phyloP scores from a whole-genome alignment of 2,113 vertebrate species.

The Anguilla rostrata region DNA sequence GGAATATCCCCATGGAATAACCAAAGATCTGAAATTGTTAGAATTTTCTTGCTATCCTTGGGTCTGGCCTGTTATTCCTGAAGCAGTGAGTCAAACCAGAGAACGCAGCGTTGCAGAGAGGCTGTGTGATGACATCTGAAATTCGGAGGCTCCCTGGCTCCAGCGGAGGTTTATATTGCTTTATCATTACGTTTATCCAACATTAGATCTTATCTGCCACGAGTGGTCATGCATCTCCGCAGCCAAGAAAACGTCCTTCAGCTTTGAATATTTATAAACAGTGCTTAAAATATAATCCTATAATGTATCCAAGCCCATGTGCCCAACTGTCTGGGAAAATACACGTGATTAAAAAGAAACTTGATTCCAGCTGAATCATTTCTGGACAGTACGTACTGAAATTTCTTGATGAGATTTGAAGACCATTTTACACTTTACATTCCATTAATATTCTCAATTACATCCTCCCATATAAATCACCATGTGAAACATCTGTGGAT shows the following conservation, averaged over 20 bases:
- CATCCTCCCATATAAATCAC: background rate
- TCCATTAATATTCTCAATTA: background rate
- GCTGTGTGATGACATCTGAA: slow-evolving; percentile 20
- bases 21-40: background rate
- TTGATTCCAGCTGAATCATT: background rate
- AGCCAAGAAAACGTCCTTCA: slow-evolving; percentile 16
- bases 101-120: slow-evolving; percentile 11
- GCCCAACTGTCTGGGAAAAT: background rate
- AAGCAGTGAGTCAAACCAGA: background rate
- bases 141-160: slow-evolving; percentile 8
- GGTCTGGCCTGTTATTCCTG: background rate
- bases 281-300: slow-evolving; percentile 1
- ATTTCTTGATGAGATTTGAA: background rate
- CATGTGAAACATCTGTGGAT: background rate
- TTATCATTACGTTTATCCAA: slow-evolving; percentile 17
- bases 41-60: background rate
- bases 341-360: background rate
- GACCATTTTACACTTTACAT: too few relatives aligned
- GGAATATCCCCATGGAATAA: background rate
- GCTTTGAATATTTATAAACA: slow-evolving; percentile 23
- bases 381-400: background rate
- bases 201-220: slow-evolving; percentile 16
- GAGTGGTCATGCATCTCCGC: slow-evolving; percentile 30
- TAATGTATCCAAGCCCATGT: slow-evolving; percentile 1
- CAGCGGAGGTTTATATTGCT: slow-evolving; percentile 23